A percentile compares a stretch with the other conserved stretches of the same genome.
These are phyloP conservation scores for Palloptera scutellata DNA, from an alignment of 2,888 invertebrate species.

Conservation along the genomic window DNA sequence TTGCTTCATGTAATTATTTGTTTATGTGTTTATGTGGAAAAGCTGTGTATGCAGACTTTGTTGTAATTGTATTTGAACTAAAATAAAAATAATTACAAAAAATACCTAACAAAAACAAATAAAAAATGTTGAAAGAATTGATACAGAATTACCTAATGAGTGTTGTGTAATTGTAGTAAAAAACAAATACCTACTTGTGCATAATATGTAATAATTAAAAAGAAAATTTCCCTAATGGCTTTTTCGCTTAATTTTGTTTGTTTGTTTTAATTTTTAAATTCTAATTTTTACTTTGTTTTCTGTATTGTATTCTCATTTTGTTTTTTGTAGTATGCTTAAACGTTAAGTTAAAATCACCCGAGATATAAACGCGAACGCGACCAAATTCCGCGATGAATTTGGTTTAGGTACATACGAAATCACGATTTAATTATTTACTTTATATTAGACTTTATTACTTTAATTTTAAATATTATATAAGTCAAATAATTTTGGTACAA, in stretches of 20 bases:
- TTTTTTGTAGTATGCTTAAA: constrained; percentile 47
- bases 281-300: constrained; percentile 39
- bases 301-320: constrained; percentile 19
- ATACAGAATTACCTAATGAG: constrained; percentile 34
- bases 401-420: constrained; percentile 66
- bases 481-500: constrained; percentile 28
- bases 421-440: constrained; percentile 57
- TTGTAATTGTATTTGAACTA: constrained; percentile 1
- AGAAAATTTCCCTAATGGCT: constrained; percentile 29
- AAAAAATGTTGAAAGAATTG: constrained; percentile 2
- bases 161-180: constrained; percentile 26
- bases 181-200: constrained; percentile 19
- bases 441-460: constrained; percentile 41
- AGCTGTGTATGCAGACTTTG: constrained; percentile 41
- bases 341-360: constrained; percentile 64
- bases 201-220: constrained; percentile 24
- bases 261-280: constrained; percentile 36
- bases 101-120: constrained; percentile 17
- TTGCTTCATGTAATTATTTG: neutral
- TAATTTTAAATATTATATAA: constrained; percentile 38
- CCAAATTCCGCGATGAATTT: constrained; percentile 66
- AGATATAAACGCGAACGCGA: constrained; percentile 65
- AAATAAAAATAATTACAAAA: constrained; percentile 21
- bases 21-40: constrained; percentile 21
- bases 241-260: constrained; percentile 33